These are phyloP conservation scores for Xerus inauris DNA, from an alignment of 2,113 vertebrate species.

Conservation along the genomic window DNA sequence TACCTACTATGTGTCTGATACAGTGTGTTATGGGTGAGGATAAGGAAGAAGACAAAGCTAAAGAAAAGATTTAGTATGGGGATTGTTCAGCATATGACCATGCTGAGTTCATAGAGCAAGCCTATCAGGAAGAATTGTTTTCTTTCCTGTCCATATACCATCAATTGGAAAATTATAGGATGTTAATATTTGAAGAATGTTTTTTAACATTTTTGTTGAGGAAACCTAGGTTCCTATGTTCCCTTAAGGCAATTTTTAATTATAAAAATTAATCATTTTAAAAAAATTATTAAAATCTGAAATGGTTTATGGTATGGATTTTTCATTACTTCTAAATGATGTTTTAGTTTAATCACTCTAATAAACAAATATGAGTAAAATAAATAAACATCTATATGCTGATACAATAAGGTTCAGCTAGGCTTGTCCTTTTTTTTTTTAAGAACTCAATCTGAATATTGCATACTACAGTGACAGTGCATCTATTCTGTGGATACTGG, in stretches of 20 bases:
- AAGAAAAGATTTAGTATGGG: neutral
- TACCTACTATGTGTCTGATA: neutral
- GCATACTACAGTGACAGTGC: neutral
- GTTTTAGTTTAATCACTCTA: constrained; percentile 42
- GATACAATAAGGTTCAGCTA: constrained; percentile 3
- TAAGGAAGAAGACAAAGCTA: neutral
- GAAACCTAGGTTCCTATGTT: neutral
- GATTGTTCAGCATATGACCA: rapidly evolving
- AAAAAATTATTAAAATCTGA: neutral
- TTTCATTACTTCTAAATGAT: neutral
- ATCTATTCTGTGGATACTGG: neutral
- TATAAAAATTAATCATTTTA: no score
- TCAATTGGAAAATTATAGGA: neutral
- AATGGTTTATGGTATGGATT: neutral
- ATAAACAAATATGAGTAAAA: neutral
- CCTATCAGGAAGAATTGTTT: neutral
- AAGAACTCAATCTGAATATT: neutral
- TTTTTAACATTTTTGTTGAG: neutral
- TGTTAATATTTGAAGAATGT: neutral
- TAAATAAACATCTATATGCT: neutral
- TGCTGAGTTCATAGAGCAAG: neutral
- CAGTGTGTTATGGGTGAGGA: neutral
- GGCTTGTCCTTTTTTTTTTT: neutral
- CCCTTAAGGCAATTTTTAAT: neutral
- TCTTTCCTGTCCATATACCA: neutral